Percentiles rank a stretch among this genome's conserved stretches.
Evolutionary conservation across 1,140 invertebrate species (phyloP).

Genomic region (Campoletis sonorensis): DNA sequence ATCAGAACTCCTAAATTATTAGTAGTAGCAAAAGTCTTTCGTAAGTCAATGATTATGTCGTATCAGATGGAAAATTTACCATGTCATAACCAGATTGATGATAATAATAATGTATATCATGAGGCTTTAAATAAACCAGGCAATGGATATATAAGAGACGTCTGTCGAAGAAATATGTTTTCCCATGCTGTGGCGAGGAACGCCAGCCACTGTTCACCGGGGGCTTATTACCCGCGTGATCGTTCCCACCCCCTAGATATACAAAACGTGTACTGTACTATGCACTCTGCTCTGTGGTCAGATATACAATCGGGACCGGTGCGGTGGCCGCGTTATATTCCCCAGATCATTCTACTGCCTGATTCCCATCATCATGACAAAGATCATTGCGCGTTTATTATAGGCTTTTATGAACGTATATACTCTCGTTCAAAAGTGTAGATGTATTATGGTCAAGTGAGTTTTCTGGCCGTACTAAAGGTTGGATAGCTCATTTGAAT

Average conservation of each 20-base stretch:
- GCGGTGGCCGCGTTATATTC: conserved; percentile 37
- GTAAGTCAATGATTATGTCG: no score
- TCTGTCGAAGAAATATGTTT: conserved; percentile 27
- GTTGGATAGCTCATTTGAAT: no score
- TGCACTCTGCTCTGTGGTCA: conserved; percentile 33
- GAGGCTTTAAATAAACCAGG: conserved; percentile 34
- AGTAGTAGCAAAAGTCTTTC: no score
- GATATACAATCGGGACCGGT: conserved; percentile 40
- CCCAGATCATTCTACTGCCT: conserved; percentile 13
- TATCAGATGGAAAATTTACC: neutral
- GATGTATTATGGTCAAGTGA: no score
- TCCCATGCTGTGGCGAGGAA: conserved; percentile 33
- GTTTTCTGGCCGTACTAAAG: no score
- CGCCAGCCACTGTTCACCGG: conserved; percentile 21
- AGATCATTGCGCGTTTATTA: conserved; percentile 29
- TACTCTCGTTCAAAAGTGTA: no score
- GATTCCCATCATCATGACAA: conserved; percentile 38
- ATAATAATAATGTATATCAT: conserved; percentile 45
- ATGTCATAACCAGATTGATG: conserved; percentile 31
- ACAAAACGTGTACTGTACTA: neutral
- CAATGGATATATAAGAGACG: conserved; percentile 38
- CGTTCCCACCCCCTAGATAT: neutral
- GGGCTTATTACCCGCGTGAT: conserved; percentile 36
- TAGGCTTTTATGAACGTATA: neutral
- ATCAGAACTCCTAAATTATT: no score